phyloP scores from a whole-genome alignment of 2,888 invertebrate species.

The Cristatella mucedo region DNA sequence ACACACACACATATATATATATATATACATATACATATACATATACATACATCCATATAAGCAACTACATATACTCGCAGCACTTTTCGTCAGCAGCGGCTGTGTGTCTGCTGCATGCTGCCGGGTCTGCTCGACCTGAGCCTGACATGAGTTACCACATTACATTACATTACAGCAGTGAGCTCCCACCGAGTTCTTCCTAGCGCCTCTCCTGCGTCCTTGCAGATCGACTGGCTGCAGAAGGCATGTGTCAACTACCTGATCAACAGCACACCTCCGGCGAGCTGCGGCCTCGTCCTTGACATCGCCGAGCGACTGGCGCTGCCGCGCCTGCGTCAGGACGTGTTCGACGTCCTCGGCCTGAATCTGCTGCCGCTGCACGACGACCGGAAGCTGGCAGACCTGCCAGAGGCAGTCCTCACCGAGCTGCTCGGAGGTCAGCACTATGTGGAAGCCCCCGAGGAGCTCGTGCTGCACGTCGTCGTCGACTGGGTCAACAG shows the following conservation, averaged over 20 bases:
- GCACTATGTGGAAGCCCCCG: slow-evolving; percentile 27
- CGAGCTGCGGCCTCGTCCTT: slow-evolving; percentile 25
- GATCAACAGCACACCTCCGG: slow-evolving; percentile 23
- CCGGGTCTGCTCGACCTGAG: too few relatives aligned
- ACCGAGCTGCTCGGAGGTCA: slow-evolving; percentile 25
- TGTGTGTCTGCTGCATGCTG: too few relatives aligned
- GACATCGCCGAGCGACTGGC: slow-evolving; percentile 27
- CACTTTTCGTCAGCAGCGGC: too few relatives aligned
- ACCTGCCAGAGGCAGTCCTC: slow-evolving; percentile 25
- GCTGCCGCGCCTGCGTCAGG: slow-evolving; percentile 23
- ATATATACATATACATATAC: too few relatives aligned
- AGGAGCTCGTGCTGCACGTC: slow-evolving; percentile 21
- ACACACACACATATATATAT: too few relatives aligned
- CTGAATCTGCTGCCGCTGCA: slow-evolving; percentile 21
- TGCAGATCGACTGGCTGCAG: slow-evolving; percentile 6
- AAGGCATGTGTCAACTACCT: slow-evolving; percentile 28
- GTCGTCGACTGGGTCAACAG: slow-evolving; percentile 23
- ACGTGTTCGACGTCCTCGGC: slow-evolving; percentile 24
- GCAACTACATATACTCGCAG: too few relatives aligned
- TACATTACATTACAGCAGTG: too few relatives aligned
- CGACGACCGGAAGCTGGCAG: slow-evolving; percentile 12
- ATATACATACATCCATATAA: too few relatives aligned
- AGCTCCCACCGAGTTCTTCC: too few relatives aligned
- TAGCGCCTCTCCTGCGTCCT: too few relatives aligned
- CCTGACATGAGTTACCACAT: too few relatives aligned